Evolutionary conservation across 2,113 vertebrate species (phyloP).

Genomic region (Charadrius vociferus): DNA sequence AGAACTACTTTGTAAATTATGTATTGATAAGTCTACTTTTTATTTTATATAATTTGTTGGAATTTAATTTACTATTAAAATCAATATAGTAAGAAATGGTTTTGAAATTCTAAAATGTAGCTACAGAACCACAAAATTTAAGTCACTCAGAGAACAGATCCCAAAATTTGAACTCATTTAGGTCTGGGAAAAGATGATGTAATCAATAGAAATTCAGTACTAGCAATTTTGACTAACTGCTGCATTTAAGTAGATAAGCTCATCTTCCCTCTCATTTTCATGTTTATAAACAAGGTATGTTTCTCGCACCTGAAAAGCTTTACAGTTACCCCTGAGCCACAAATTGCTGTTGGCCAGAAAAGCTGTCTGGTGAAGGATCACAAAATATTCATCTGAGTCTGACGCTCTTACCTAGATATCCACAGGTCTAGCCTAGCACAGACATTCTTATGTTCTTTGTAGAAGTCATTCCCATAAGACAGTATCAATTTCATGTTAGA

Average conservation of each 20-base stretch:
- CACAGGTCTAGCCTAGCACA: background rate
- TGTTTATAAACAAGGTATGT: background rate
- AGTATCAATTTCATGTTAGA: constrained; percentile 19
- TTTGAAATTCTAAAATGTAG: background rate
- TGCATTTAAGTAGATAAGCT: background rate
- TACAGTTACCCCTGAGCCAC: background rate
- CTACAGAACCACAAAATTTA: background rate
- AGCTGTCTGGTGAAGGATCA: constrained; percentile 2
- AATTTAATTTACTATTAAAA: background rate
- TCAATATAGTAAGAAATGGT: background rate
- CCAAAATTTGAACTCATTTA: background rate
- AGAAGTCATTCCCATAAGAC: constrained; percentile 24
- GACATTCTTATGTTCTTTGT: background rate
- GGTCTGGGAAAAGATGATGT: background rate
- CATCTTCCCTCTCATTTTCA: background rate
- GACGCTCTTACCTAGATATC: background rate
- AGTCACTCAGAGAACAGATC: background rate
- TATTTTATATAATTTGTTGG: background rate
- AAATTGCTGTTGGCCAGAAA: background rate
- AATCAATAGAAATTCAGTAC: background rate
- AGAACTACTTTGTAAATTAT: background rate
- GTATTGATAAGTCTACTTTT: background rate
- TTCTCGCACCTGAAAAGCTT: background rate
- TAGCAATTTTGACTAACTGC: background rate
- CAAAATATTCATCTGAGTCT: background rate